phyloP scores from a whole-genome alignment of 2,888 invertebrate species.

The Aleiodes leptofemur region DNA sequence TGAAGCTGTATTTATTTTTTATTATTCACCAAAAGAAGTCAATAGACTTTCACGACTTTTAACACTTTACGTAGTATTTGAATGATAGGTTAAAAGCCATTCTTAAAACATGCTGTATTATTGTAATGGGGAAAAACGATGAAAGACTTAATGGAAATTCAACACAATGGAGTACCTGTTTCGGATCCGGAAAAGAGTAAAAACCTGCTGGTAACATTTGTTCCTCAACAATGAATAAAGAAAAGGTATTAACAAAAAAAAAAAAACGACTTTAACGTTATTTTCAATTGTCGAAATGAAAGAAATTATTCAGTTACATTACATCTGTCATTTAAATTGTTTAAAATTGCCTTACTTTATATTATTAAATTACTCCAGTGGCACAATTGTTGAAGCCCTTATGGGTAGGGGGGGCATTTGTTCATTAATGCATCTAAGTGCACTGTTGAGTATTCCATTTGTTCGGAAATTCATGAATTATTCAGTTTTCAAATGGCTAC shows the following conservation, averaged over 20 bases:
- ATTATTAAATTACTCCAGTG: no score
- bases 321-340: constrained; percentile 21
- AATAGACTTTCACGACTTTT: constrained; percentile 64
- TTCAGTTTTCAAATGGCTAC: constrained; percentile 4
- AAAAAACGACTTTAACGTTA: not conserved
- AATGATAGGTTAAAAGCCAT: constrained; percentile 11
- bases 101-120: not conserved
- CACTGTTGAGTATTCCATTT: constrained; percentile 10
- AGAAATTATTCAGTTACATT: constrained; percentile 2
- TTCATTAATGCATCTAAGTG: constrained; percentile 2
- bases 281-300: no score
- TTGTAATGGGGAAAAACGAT: constrained; percentile 3
- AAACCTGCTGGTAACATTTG: constrained; percentile 21
- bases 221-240: not conserved
- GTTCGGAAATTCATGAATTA: constrained; percentile 21
- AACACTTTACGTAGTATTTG: constrained; percentile 56
- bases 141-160: constrained; percentile 3
- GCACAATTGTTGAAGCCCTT: no score
- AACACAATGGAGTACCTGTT: constrained; percentile 22
- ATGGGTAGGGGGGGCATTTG: not conserved
- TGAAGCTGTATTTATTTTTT: constrained; percentile 34
- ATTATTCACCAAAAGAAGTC: constrained; percentile 35
- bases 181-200: constrained; percentile 4
- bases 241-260: not conserved
- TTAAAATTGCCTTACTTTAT: not conserved